Evolutionary conservation across 2,888 invertebrate species (phyloP).

Genomic region (Pterobdella sp.): DNA sequence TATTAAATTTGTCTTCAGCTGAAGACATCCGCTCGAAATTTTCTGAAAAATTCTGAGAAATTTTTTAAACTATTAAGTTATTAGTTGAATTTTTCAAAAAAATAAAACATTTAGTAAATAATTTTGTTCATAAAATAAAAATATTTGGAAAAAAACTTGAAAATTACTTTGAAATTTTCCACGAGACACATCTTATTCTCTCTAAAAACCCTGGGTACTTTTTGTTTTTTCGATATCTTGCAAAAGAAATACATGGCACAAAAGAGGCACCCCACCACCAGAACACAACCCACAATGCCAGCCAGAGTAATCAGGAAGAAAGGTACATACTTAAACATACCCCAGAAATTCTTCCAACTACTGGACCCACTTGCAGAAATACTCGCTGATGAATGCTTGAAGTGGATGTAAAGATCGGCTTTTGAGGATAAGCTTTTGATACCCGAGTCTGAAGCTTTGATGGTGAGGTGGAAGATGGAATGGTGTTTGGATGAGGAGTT

Average conservation of each 20-base stretch:
- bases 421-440: neutral
- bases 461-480: slow-evolving; percentile 22
- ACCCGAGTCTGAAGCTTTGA: slow-evolving; percentile 27
- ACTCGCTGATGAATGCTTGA: slow-evolving; percentile 15
- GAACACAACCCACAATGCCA: slow-evolving; percentile 4
- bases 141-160: too few species aligned
- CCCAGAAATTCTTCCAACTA: too few species aligned
- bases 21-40: neutral
- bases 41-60: neutral
- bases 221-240: slow-evolving; percentile 9
- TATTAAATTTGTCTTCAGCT: neutral
- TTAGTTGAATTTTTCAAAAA: neutral
- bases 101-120: neutral
- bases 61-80: neutral
- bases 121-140: neutral
- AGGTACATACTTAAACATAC: neutral
- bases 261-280: slow-evolving; percentile 7
- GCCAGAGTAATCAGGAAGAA: slow-evolving; percentile 1
- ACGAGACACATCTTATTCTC: slow-evolving; percentile 2
- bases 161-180: slow-evolving; percentile 5
- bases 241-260: slow-evolving; percentile 22
- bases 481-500: neutral
- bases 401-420: slow-evolving; percentile 22
- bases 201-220: neutral
- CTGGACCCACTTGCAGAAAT: too few species aligned